Percentiles rank a stretch among this genome's conserved stretches.
Conservation (phyloP, 2,888 invertebrate genomes). For the Hanleya hanleyi region DNA sequence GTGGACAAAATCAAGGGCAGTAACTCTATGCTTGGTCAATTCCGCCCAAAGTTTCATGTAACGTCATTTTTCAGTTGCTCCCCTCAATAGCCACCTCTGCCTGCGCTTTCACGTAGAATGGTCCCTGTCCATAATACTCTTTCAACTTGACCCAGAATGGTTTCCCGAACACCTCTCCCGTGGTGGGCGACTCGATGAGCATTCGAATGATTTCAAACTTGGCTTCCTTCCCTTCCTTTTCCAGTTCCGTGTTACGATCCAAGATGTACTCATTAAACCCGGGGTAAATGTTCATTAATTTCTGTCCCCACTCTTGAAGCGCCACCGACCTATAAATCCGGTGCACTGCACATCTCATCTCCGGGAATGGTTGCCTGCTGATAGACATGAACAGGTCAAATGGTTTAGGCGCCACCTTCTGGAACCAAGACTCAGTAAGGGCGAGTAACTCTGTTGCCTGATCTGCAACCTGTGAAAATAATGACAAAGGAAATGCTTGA, state of each 20-base stretch:
- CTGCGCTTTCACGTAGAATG: conserved; percentile 82
- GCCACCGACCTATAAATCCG: conserved; percentile 81
- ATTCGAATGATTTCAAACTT: conserved; percentile 83
- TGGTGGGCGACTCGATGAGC: conserved; percentile 73
- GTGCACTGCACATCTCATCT: conserved; percentile 83
- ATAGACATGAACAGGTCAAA: conserved; percentile 79
- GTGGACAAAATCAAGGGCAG: too few relatives aligned
- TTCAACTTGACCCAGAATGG: conserved; percentile 79
- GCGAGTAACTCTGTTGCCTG: conserved; percentile 74
- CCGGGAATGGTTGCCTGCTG: conserved; percentile 86
- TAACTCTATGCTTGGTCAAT: too few relatives aligned
- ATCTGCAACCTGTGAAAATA: conserved; percentile 66
- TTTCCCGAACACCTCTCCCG: conserved; percentile 78
- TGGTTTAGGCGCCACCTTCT: conserved; percentile 75
- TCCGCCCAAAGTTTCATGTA: too few relatives aligned
- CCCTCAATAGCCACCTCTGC: conserved; percentile 86
- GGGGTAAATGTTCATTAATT: conserved; percentile 81
- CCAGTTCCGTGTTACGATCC: conserved; percentile 82
- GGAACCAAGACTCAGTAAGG: conserved; percentile 79
- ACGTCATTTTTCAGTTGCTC: neutral
- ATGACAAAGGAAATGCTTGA: too few relatives aligned
- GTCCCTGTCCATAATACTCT: conserved; percentile 84
- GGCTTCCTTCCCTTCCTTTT: conserved; percentile 82
- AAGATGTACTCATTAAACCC: conserved; percentile 86
- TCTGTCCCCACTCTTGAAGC: conserved; percentile 86